A percentile compares a stretch with the other conserved stretches of the same genome.
Evolutionary conservation across 2,113 vertebrate genomes (phyloP).

Genomic region (Parus major): DNA sequence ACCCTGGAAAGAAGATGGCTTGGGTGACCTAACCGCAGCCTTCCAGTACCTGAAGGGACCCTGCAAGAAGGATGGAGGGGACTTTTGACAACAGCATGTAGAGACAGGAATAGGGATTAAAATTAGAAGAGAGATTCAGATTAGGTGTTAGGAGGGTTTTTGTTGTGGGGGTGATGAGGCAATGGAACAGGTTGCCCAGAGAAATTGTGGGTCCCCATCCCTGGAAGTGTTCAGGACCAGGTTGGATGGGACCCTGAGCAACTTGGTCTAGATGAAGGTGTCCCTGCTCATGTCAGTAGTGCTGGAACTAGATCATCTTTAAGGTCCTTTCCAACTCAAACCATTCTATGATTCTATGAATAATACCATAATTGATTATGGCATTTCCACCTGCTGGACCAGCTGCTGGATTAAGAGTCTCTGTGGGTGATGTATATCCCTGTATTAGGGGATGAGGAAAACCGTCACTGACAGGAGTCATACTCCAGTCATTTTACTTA

Average conservation of each 20-base stretch:
- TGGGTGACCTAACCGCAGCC: not conserved
- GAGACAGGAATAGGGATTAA: not conserved
- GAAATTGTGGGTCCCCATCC: not conserved
- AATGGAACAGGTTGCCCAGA: not conserved
- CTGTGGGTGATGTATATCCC: not conserved
- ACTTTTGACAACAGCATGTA: not conserved
- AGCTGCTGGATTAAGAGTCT: not conserved
- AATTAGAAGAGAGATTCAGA: not conserved
- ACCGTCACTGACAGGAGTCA: not conserved
- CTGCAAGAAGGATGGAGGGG: not conserved
- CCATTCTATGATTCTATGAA: not conserved
- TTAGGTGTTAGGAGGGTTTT: not conserved
- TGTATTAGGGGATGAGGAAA: not conserved
- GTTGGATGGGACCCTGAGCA: not conserved
- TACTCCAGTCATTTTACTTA: not conserved
- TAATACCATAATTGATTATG: not conserved
- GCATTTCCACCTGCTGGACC: not conserved
- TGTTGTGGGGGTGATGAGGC: not conserved
- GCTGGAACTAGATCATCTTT: not conserved
- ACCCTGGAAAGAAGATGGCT: fast-evolving
- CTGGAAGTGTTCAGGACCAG: not conserved
- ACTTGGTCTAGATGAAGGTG: not conserved
- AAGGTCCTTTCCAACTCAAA: not conserved
- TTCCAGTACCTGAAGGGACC: not conserved
- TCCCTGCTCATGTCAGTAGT: not conserved